Evolutionary conservation across 2,888 invertebrate genomes (phyloP).

Genomic region (Penaeus monodon): DNA sequence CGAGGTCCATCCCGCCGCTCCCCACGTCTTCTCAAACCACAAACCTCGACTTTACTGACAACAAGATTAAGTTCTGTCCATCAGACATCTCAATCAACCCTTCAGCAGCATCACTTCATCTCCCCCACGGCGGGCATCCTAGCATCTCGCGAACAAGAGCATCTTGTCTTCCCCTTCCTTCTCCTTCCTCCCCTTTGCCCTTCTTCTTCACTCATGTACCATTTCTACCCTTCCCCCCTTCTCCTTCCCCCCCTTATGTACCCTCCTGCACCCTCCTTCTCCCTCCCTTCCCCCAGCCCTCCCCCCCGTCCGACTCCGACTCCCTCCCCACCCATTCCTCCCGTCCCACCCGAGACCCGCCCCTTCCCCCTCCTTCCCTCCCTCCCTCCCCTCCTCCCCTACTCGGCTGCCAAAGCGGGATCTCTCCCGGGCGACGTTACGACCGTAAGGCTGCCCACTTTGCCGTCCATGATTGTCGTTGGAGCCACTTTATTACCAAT

Average conservation of each 20-base stretch:
- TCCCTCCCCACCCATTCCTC: neutral
- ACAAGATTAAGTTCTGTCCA: too few species aligned
- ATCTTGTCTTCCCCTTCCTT: too few species aligned
- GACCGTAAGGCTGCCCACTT: constrained; percentile 56
- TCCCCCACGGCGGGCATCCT: neutral
- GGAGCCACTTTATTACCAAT: constrained; percentile 56
- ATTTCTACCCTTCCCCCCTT: too few species aligned
- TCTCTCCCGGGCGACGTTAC: constrained; percentile 57
- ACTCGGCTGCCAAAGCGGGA: constrained; percentile 43
- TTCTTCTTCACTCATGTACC: neutral
- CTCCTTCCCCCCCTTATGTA: neutral
- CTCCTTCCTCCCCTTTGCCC: too few species aligned
- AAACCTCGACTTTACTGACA: too few species aligned
- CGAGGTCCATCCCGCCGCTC: too few species aligned
- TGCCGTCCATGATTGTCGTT: constrained; percentile 55
- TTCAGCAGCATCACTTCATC: constrained; percentile 9
- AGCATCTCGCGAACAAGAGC: too few species aligned
- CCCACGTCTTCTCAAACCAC: too few species aligned
- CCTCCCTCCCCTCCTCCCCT: neutral
- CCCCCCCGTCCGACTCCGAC: neutral
- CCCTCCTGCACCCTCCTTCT: neutral
- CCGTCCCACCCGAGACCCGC: neutral
- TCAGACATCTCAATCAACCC: too few species aligned
- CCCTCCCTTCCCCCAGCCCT: neutral
- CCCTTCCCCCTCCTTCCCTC: neutral